Conservation (phyloP, 53 echinoderm and acorn worm species). For the Astropecten irregularis region DNA sequence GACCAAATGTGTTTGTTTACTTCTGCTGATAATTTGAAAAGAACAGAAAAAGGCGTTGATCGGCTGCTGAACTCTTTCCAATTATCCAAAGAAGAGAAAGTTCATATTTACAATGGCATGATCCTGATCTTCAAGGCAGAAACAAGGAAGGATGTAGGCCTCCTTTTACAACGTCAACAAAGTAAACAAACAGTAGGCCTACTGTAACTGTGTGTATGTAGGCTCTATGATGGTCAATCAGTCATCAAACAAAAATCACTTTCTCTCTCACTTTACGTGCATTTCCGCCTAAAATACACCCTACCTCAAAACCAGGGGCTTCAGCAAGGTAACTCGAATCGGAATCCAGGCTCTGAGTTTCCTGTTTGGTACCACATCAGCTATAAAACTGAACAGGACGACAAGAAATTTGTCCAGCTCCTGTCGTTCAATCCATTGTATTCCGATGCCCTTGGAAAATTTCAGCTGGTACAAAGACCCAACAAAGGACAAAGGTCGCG, state of each 20-base stretch:
- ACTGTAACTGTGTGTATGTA: not conserved
- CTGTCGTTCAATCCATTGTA: not conserved
- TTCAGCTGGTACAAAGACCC: not conserved
- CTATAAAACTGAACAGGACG: not conserved
- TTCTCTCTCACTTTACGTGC: not conserved
- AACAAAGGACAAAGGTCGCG: conserved; percentile 38
- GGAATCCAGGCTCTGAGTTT: conserved; percentile 18
- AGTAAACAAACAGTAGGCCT: too few species aligned
- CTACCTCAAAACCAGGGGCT: not conserved
- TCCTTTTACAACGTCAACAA: too few species aligned
- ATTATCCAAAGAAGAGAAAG: not conserved
- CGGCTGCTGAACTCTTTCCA: not conserved
- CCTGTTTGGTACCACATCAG: conserved; percentile 13
- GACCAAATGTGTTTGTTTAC: too few species aligned
- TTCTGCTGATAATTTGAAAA: not conserved
- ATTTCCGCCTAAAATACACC: not conserved
- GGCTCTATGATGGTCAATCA: not conserved
- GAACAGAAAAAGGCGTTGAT: not conserved
- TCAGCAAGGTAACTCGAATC: too few species aligned
- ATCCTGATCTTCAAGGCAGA: not conserved
- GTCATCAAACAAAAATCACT: not conserved
- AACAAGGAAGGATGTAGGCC: too few species aligned
- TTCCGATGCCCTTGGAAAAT: not conserved
- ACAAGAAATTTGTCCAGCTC: not conserved
- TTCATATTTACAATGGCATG: not conserved